A percentile compares a stretch with the other conserved stretches of the same genome.
Conservation (phyloP, 2,113 vertebrate species). For the Hepsetus odoe region DNA sequence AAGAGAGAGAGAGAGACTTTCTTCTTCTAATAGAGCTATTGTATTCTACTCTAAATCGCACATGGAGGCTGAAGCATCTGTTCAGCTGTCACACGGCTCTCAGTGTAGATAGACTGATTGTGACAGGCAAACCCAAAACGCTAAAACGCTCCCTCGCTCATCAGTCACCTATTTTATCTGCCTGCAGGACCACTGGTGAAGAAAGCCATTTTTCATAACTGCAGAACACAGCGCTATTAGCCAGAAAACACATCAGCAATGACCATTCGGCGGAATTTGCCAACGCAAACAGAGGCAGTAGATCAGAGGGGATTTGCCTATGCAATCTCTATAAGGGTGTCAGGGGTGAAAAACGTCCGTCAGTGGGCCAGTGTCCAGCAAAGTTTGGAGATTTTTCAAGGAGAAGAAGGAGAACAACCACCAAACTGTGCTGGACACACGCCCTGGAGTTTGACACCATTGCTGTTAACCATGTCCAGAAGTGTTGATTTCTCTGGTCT, state of each 20-base stretch:
- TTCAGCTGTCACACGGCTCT: constrained; percentile 29
- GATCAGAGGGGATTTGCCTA: constrained; percentile 42
- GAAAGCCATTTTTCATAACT: constrained; percentile 26
- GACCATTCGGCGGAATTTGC: constrained; percentile 36
- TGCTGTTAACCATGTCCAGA: too few relatives aligned
- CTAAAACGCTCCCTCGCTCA: constrained; percentile 35
- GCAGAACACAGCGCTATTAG: constrained; percentile 41
- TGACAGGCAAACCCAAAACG: constrained; percentile 39
- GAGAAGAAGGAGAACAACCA: too few relatives aligned
- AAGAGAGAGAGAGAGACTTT: background rate
- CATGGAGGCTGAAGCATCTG: constrained; percentile 34
- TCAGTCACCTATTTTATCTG: constrained; percentile 32
- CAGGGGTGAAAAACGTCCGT: too few relatives aligned
- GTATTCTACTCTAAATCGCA: constrained; percentile 34
- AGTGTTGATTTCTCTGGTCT: too few relatives aligned
- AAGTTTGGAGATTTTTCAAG: too few relatives aligned
- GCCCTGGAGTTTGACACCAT: too few relatives aligned
- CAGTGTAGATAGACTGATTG: constrained; percentile 27
- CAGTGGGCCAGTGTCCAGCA: too few relatives aligned
- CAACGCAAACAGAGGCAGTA: constrained; percentile 48
- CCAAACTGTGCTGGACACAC: too few relatives aligned
- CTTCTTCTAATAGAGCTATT: constrained; percentile 19
- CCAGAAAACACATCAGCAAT: constrained; percentile 28
- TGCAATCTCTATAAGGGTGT: constrained; percentile 15
- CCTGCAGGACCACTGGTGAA: constrained; percentile 17